Evolutionary conservation across 2,113 vertebrate species (phyloP).

Genomic region (Strix aluco): DNA sequence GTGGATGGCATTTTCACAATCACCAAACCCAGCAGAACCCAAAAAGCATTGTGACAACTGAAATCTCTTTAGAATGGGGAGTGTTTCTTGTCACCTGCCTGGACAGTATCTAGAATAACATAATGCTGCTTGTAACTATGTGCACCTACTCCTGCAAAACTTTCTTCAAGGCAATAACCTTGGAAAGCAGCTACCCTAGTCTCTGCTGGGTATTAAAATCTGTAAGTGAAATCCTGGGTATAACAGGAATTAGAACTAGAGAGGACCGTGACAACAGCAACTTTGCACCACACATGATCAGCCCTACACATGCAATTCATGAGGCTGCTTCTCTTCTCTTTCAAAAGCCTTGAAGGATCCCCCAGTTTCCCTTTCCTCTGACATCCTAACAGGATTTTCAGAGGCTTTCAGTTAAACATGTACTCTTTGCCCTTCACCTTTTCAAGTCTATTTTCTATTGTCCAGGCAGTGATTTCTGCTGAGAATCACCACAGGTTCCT

Average conservation of each 20-base stretch:
- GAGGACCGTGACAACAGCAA: background rate
- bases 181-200: background rate
- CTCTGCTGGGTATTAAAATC: background rate
- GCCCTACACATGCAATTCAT: background rate
- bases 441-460: background rate
- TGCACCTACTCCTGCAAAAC: background rate
- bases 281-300: background rate
- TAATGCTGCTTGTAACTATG: rapidly evolving
- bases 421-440: background rate
- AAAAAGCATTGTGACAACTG: rapidly evolving
- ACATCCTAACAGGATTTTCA: background rate
- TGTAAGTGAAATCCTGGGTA: background rate
- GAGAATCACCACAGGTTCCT: background rate
- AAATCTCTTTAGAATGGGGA: background rate
- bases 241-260: background rate
- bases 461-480: background rate
- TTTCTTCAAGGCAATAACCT: background rate
- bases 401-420: background rate
- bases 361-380: background rate
- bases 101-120: background rate
- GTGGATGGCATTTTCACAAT: background rate
- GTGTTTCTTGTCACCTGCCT: background rate
- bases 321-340: background rate
- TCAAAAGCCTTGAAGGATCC: background rate
- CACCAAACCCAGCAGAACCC: background rate